A percentile compares a stretch with the other conserved stretches of the same genome.
Evolutionary conservation across 2,113 vertebrate genomes (phyloP).

Genomic region (Melospiza melodia): DNA sequence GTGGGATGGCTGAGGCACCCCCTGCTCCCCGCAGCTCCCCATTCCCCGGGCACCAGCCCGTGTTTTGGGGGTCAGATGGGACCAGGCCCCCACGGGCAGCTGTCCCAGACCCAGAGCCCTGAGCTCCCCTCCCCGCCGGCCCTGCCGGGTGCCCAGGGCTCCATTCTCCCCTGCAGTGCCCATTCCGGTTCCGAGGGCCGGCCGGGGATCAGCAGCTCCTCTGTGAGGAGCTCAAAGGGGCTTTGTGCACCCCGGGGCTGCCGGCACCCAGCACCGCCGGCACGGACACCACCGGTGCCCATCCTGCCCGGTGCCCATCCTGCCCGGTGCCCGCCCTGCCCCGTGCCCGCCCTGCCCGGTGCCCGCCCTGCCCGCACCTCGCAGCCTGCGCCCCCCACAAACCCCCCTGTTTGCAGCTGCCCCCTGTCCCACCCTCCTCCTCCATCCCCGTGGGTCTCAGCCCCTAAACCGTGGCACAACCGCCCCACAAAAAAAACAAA

Average conservation of each 20-base stretch:
- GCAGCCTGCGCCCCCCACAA: neutral
- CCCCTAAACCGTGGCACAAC: neutral
- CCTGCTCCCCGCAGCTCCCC: neutral
- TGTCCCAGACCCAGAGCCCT: neutral
- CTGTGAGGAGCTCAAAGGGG: conserved; percentile 38
- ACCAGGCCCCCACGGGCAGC: neutral
- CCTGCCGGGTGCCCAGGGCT: no score
- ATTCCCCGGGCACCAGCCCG: neutral
- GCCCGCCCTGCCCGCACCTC: neutral
- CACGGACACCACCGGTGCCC: neutral
- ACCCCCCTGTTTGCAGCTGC: neutral
- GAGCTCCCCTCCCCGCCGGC: accelerated
- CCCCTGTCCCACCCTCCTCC: neutral
- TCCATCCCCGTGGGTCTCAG: neutral
- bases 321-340: neutral
- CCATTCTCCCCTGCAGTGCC: neutral
- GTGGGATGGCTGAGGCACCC: neutral
- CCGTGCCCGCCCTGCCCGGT: no score
- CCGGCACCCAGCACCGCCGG: conserved; percentile 25
- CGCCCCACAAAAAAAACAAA: neutral
- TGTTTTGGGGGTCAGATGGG: neutral
- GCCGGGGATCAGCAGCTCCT: conserved; percentile 21
- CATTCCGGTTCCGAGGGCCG: neutral
- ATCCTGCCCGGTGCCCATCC: no score
- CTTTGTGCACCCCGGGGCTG: conserved; percentile 48